Evolutionary conservation across 2,888 invertebrate species (phyloP).

Genomic region (Agrotis exclamationis): DNA sequence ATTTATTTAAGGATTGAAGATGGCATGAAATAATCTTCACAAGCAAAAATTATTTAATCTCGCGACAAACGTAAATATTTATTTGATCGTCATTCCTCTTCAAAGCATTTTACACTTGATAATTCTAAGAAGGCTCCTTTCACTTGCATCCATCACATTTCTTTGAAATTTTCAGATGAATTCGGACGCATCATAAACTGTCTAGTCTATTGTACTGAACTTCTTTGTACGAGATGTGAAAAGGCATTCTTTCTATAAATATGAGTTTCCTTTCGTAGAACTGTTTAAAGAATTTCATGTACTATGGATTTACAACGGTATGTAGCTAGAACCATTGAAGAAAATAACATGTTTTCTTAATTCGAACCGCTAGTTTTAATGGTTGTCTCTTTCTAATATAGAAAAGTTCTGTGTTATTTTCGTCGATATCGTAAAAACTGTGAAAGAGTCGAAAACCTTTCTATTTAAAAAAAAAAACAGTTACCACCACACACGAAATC

Average conservation of each 20-base stretch:
- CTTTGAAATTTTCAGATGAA: slow-evolving; percentile 34
- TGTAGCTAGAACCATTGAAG: not conserved
- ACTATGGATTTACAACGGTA: not conserved
- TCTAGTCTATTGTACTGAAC: not conserved
- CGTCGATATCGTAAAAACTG: not conserved
- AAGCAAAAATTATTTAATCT: not conserved
- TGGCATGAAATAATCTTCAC: not conserved
- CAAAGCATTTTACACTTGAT: slow-evolving; percentile 14
- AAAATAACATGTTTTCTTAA: not conserved
- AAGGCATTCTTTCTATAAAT: not conserved
- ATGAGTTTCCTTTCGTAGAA: not conserved
- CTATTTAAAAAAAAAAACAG: not conserved
- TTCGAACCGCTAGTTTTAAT: no score
- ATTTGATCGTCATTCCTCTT: slow-evolving; percentile 27
- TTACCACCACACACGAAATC: not conserved
- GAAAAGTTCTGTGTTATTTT: no score
- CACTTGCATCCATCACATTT: slow-evolving; percentile 12
- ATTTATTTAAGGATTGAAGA: no score
- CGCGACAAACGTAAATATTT: slow-evolving; percentile 51
- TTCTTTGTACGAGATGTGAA: not conserved
- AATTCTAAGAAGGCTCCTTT: slow-evolving; percentile 33
- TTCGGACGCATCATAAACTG: not conserved
- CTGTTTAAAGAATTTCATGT: not conserved
- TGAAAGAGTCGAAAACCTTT: no score
- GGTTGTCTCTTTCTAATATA: no score